phyloP scores from a whole-genome alignment of 2,888 invertebrate genomes.

The Rosalia funebris region DNA sequence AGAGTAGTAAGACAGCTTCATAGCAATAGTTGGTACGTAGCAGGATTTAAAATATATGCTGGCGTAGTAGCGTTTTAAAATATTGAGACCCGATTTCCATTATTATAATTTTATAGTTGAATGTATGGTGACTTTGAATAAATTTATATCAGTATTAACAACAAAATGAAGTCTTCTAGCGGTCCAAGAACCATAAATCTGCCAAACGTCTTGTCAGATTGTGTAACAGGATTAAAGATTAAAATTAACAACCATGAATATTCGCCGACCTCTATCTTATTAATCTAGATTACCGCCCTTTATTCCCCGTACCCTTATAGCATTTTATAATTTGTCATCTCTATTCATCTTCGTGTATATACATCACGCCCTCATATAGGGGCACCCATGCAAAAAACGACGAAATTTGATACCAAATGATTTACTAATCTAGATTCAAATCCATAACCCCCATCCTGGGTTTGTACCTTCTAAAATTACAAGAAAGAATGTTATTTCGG shows the following conservation, averaged over 20 bases:
- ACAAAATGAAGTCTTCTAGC: background rate
- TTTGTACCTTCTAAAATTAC: slow-evolving; percentile 17
- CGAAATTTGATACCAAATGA: slow-evolving; percentile 22
- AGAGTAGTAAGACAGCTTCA: too few species aligned
- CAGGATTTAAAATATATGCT: too few species aligned
- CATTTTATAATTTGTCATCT: slow-evolving; percentile 26
- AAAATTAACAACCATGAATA: background rate
- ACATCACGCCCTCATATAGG: slow-evolving; percentile 22
- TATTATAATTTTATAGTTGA: too few species aligned
- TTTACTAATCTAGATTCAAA: slow-evolving; percentile 22
- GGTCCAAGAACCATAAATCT: background rate
- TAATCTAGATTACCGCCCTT: slow-evolving; percentile 1
- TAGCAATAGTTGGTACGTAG: too few species aligned
- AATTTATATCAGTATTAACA: too few species aligned
- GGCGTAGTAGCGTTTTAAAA: too few species aligned
- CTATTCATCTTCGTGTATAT: slow-evolving; percentile 20
- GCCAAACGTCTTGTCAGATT: background rate
- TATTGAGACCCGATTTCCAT: too few species aligned
- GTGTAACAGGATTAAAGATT: background rate
- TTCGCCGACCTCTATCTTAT: background rate
- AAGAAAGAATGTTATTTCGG: slow-evolving; percentile 15
- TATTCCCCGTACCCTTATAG: slow-evolving; percentile 9
- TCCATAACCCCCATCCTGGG: slow-evolving; percentile 7
- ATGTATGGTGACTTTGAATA: too few species aligned
- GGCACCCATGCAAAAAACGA: slow-evolving; percentile 17